These are phyloP conservation scores for Dioctria rufipes DNA, from an alignment of 2,888 invertebrate species.

Conservation along the genomic window DNA sequence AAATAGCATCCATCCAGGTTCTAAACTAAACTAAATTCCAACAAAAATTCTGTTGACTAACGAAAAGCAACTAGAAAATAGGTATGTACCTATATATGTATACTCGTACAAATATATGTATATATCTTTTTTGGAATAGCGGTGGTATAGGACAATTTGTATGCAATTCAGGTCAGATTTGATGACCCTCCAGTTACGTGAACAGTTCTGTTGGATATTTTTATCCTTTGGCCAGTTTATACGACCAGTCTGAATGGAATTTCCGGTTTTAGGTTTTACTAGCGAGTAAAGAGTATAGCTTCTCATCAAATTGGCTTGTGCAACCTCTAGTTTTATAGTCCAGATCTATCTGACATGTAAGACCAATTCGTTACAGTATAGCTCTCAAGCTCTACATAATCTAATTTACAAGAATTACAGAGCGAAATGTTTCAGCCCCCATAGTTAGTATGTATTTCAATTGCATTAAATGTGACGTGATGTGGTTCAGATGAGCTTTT, in stretches of 20 bases:
- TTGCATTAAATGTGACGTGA: slow-evolving; percentile 48
- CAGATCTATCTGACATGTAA: slow-evolving; percentile 25
- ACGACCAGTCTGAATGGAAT: slow-evolving; percentile 30
- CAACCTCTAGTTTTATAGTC: slow-evolving; percentile 37
- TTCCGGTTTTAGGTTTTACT: slow-evolving; percentile 42
- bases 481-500: slow-evolving; percentile 14
- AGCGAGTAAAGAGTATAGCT: slow-evolving; percentile 30
- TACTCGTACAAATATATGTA: no score
- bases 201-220: slow-evolving; percentile 50
- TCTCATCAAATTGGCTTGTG: slow-evolving; percentile 48
- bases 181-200: slow-evolving; percentile 57
- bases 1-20: background rate
- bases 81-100: background rate
- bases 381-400: slow-evolving; percentile 20
- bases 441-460: slow-evolving; percentile 35
- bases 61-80: slow-evolving; percentile 8
- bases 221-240: slow-evolving; percentile 36
- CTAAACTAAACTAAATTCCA: slow-evolving; percentile 14
- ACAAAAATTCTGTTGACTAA: slow-evolving; percentile 5
- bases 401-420: slow-evolving; percentile 34
- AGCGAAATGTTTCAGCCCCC: slow-evolving; percentile 12
- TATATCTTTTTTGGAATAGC: slow-evolving; percentile 8
- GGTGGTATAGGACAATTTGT: slow-evolving; percentile 50
- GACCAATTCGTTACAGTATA: slow-evolving; percentile 36
- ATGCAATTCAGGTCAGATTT: slow-evolving; percentile 56